These are phyloP conservation scores for Lacanobia oleracea DNA, from an alignment of 2,888 invertebrate genomes.

Conservation along the genomic window DNA sequence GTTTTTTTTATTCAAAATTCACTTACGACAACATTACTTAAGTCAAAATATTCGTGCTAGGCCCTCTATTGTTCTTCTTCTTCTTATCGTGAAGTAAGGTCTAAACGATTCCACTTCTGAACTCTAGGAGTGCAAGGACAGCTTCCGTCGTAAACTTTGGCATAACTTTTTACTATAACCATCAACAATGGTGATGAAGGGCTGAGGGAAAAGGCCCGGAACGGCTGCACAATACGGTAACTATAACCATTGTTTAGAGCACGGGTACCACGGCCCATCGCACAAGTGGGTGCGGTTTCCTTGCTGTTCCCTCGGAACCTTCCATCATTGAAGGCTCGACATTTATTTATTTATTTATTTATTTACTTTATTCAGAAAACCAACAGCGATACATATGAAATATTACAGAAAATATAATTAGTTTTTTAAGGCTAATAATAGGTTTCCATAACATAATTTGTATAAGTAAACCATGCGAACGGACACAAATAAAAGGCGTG, in stretches of 20 bases:
- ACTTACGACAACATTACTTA: too few relatives aligned
- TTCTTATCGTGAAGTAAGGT: too few relatives aligned
- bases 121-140: background rate
- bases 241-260: conserved; percentile 77
- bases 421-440: too few relatives aligned
- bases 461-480: too few relatives aligned
- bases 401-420: too few relatives aligned
- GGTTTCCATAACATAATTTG: too few relatives aligned
- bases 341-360: too few relatives aligned
- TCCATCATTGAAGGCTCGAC: conserved; percentile 35
- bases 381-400: too few relatives aligned
- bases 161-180: conserved; percentile 7
- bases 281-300: conserved; percentile 76
- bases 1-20: too few relatives aligned
- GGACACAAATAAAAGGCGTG: background rate
- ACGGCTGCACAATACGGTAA: conserved; percentile 58
- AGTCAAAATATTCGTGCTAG: too few relatives aligned
- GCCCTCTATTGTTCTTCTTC: background rate
- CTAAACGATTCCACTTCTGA: too few relatives aligned
- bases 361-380: too few relatives aligned
- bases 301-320: conserved; percentile 64
- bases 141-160: conserved; percentile 19
- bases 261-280: conserved; percentile 73
- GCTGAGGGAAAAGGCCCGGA: conserved; percentile 51
- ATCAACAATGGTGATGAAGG: conserved; percentile 29